Percentiles rank a stretch among this genome's conserved stretches.
phyloP scores from a whole-genome alignment of 1,140 invertebrate genomes.

The Trichonephila clavipes region DNA sequence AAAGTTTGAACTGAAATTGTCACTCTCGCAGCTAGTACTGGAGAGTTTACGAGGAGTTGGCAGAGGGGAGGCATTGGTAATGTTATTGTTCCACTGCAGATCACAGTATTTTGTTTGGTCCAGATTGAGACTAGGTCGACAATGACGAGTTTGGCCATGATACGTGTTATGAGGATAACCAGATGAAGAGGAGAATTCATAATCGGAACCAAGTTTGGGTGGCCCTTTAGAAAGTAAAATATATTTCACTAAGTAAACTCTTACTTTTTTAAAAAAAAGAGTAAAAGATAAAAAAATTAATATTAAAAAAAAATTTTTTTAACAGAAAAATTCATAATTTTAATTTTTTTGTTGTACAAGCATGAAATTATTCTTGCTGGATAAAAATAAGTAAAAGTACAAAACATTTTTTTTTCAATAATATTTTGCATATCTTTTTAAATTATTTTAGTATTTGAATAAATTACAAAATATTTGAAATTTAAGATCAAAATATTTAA shows the following conservation, averaged over 20 bases:
- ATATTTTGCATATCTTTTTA: too few relatives aligned
- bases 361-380: too few relatives aligned
- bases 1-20: slow-evolving; percentile 74
- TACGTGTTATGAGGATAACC: slow-evolving; percentile 93
- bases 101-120: slow-evolving; percentile 89
- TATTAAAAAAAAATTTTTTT: too few relatives aligned
- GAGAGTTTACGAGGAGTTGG: slow-evolving; percentile 85
- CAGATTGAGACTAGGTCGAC: slow-evolving; percentile 85
- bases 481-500: too few relatives aligned
- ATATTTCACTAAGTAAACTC: not conserved
- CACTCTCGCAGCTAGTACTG: slow-evolving; percentile 85
- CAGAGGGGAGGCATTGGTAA: slow-evolving; percentile 78
- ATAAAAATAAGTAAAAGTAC: too few relatives aligned
- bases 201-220: slow-evolving; percentile 80
- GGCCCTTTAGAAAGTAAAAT: slow-evolving; percentile 52
- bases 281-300: too few relatives aligned
- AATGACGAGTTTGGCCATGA: slow-evolving; percentile 91
- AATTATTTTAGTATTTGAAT: too few relatives aligned
- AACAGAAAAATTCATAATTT: too few relatives aligned
- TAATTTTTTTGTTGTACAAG: too few relatives aligned
- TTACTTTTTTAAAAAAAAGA: not conserved
- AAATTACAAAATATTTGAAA: too few relatives aligned
- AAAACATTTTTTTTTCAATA: too few relatives aligned
- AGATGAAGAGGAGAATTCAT: slow-evolving; percentile 84
- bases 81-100: slow-evolving; percentile 88